Percentiles rank a stretch among this genome's conserved stretches.
These are phyloP conservation scores for Podocnemis expansa DNA, from an alignment of 2,113 vertebrate species.

Conservation along the genomic window DNA sequence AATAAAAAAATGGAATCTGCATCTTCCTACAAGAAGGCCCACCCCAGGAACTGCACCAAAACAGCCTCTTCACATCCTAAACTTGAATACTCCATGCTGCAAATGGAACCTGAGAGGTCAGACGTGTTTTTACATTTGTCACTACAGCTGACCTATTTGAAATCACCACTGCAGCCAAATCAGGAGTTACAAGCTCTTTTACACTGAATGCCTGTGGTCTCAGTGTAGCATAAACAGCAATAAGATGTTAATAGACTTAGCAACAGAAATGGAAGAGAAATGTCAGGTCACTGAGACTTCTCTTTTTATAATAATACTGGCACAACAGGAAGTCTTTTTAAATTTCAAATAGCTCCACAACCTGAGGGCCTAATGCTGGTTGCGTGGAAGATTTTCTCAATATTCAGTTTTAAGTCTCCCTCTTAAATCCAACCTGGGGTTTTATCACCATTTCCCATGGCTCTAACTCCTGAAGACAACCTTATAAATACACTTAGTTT, in stretches of 20 bases:
- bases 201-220: not conserved
- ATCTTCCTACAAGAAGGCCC: not conserved
- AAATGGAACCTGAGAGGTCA: not conserved
- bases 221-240: not conserved
- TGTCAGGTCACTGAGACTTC: not conserved
- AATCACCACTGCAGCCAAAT: not conserved
- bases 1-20: rapidly evolving
- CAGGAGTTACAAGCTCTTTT: not conserved
- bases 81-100: not conserved
- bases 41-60: not conserved
- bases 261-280: not conserved
- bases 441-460: not conserved
- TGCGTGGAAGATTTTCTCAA: not conserved
- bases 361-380: not conserved
- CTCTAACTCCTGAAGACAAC: not conserved
- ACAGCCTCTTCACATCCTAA: not conserved
- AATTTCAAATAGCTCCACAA: not conserved
- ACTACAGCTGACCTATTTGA: not conserved
- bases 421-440: not conserved
- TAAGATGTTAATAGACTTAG: not conserved
- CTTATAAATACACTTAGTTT: not conserved
- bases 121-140: not conserved
- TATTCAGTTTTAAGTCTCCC: not conserved
- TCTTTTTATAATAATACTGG: not conserved
- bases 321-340: not conserved